phyloP scores from a whole-genome alignment of 1,140 invertebrate species.

The Scaptomyza montana region DNA sequence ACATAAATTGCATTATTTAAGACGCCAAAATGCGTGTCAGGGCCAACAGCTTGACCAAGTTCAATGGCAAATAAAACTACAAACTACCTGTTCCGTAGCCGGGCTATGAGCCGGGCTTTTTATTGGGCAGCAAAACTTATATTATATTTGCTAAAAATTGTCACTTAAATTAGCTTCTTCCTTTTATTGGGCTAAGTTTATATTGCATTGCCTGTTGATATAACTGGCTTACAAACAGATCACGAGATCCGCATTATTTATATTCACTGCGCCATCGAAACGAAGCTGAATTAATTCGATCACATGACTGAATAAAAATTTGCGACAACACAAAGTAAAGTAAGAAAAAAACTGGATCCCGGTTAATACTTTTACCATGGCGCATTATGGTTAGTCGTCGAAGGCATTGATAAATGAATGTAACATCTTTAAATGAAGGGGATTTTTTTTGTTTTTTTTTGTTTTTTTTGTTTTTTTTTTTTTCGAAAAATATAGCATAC shows the following conservation, averaged over 20 bases:
- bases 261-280: not conserved
- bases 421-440: slow-evolving; percentile 3
- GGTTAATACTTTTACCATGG: slow-evolving; percentile 30
- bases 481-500: not conserved
- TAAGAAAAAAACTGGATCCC: slow-evolving; percentile 38
- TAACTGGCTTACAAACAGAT: too few relatives aligned
- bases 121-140: too few relatives aligned
- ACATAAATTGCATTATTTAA: slow-evolving; percentile 37
- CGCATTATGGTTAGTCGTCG: slow-evolving; percentile 24
- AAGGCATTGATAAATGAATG: slow-evolving; percentile 26
- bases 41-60: slow-evolving; percentile 52
- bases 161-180: not conserved
- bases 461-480: too few relatives aligned
- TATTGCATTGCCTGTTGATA: too few relatives aligned
- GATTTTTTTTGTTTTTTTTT: too few relatives aligned
- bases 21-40: slow-evolving; percentile 54
- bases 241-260: too few relatives aligned
- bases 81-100: slow-evolving; percentile 23
- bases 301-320: slow-evolving; percentile 64
- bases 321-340: slow-evolving; percentile 12
- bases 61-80: slow-evolving; percentile 55
- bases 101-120: too few relatives aligned
- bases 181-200: not conserved
- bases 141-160: too few relatives aligned
- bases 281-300: slow-evolving; percentile 64